Conservation (phyloP, 2,888 invertebrate species). For the Crematogaster levior region DNA sequence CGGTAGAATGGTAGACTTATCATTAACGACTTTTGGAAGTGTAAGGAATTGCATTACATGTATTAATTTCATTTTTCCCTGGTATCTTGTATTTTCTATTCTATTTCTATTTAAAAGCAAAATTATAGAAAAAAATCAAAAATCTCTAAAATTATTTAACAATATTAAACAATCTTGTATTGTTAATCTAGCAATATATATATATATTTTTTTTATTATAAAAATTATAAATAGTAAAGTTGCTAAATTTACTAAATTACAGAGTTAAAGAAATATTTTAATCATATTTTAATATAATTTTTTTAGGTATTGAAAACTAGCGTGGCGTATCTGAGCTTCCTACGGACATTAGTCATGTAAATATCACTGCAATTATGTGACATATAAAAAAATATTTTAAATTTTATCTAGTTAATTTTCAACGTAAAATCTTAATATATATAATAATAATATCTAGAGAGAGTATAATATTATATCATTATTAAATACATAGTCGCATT, state of each 20-base stretch:
- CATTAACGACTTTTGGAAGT: constrained; percentile 73
- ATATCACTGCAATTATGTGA: not conserved
- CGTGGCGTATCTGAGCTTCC: constrained; percentile 71
- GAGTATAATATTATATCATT: not conserved
- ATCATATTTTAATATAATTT: not conserved
- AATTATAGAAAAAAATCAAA: not conserved
- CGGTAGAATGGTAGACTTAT: constrained; percentile 75
- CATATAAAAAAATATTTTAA: not conserved
- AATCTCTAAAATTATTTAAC: not conserved
- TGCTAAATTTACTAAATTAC: too few species aligned
- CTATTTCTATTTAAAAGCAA: not conserved
- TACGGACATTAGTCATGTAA: constrained; percentile 63
- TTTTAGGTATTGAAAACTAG: constrained; percentile 72
- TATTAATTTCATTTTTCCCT: not conserved
- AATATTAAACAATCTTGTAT: too few species aligned
- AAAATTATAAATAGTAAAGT: not conserved
- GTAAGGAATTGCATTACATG: constrained; percentile 41
- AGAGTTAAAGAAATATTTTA: not conserved
- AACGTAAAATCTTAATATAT: not conserved
- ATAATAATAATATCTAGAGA: not conserved
- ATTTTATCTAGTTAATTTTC: not conserved
- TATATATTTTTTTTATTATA: too few species aligned
- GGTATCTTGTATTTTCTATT: not conserved
- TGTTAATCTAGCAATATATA: not conserved
- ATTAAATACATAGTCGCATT: not conserved